Conservation (phyloP, 2,113 vertebrate genomes). For the Centropus unirufus region DNA sequence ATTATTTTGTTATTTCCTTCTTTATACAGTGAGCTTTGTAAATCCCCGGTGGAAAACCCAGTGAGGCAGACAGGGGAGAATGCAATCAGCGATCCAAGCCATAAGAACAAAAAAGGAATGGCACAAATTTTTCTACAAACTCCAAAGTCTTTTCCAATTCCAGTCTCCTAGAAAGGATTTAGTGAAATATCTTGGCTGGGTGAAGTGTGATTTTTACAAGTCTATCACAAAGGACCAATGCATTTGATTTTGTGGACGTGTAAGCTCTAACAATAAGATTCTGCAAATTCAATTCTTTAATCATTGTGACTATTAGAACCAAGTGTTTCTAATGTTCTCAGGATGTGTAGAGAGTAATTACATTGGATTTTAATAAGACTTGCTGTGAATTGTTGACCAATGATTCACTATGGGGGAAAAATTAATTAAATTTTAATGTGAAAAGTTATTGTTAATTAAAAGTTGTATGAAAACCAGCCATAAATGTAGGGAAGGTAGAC, state of each 20-base stretch:
- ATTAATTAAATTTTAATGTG: constrained; percentile 65
- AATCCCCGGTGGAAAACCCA: constrained; percentile 52
- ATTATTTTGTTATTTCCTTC: constrained; percentile 68
- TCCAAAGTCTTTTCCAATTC: constrained; percentile 65
- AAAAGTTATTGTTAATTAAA: constrained; percentile 63
- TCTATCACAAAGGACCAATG: constrained; percentile 24
- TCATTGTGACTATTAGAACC: constrained; percentile 52
- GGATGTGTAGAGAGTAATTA: constrained; percentile 46
- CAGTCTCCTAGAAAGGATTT: constrained; percentile 52
- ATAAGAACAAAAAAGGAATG: constrained; percentile 61
- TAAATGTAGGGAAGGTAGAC: background rate
- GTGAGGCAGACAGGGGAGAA: constrained; percentile 36
- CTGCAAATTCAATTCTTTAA: constrained; percentile 64
- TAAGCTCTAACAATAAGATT: constrained; percentile 46
- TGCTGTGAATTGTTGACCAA: constrained; percentile 65
- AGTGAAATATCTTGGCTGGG: constrained; percentile 49
- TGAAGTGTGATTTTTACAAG: constrained; percentile 36
- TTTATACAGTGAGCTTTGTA: constrained; percentile 37
- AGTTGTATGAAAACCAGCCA: constrained; percentile 41
- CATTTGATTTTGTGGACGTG: constrained; percentile 31
- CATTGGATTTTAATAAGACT: constrained; percentile 56
- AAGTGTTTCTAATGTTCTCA: constrained; percentile 56
- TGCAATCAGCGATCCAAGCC: constrained; percentile 43
- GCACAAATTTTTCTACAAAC: constrained; percentile 48
- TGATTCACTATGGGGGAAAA: constrained; percentile 33